These are phyloP conservation scores for Manis crassicaudata DNA, from an alignment of 2,797 vertebrate species.

Conservation along the genomic window DNA sequence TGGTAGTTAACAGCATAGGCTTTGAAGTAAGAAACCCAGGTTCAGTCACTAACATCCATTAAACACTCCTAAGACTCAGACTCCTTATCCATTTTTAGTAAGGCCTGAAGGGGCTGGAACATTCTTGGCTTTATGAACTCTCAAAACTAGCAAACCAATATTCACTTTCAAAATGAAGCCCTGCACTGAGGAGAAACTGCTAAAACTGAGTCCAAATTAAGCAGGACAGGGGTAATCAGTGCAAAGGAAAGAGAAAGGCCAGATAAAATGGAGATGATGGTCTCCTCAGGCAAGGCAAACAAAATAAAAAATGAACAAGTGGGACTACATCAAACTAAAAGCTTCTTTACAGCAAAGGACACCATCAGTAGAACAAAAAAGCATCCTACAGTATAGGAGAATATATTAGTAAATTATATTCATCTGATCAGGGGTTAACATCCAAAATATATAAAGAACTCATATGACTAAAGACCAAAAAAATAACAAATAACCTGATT, in stretches of 20 bases:
- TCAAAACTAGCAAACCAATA: background rate
- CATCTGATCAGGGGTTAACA: too few relatives aligned
- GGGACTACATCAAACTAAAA: too few relatives aligned
- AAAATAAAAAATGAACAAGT: too few relatives aligned
- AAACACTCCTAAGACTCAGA: background rate
- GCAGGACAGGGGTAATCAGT: background rate
- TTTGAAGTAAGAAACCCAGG: background rate
- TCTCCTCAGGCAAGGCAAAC: too few relatives aligned
- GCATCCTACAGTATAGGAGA: too few relatives aligned
- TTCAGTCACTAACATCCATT: background rate
- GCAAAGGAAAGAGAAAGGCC: background rate
- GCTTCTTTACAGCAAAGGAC: too few relatives aligned
- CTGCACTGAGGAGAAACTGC: background rate
- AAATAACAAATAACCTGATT: too few relatives aligned
- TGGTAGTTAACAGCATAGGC: background rate
- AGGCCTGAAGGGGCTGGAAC: background rate
- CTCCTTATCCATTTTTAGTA: background rate
- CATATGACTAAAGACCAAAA: too few relatives aligned
- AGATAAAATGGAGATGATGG: background rate
- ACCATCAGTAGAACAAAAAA: too few relatives aligned
- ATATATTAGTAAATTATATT: too few relatives aligned
- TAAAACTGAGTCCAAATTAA: background rate
- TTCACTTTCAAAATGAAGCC: background rate
- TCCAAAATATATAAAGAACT: too few relatives aligned
- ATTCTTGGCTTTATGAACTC: background rate